A percentile compares a stretch with the other conserved stretches of the same genome.
These are phyloP conservation scores for Acipenser transmontanus DNA, from an alignment of 2,797 vertebrate genomes.

Conservation along the genomic window DNA sequence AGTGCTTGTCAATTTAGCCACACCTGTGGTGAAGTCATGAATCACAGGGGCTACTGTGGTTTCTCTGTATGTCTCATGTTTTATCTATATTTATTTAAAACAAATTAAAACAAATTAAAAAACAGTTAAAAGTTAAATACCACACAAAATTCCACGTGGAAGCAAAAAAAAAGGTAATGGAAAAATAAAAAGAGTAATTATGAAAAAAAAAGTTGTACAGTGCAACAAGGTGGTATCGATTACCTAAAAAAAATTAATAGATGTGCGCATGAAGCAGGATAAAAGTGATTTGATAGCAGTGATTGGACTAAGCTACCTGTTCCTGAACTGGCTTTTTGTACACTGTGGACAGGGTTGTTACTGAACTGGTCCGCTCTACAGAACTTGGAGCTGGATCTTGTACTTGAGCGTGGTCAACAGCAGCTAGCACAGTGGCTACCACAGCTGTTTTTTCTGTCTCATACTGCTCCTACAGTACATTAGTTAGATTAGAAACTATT, in stretches of 20 bases:
- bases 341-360: slow-evolving; percentile 58
- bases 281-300: slow-evolving; percentile 13
- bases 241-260: slow-evolving; percentile 1
- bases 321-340: slow-evolving; percentile 61
- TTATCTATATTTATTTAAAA: slow-evolving; percentile 17
- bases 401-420: slow-evolving; percentile 46
- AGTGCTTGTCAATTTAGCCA: slow-evolving; percentile 15
- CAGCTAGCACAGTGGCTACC: slow-evolving; percentile 46
- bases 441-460: slow-evolving; percentile 35
- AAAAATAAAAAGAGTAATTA: slow-evolving; percentile 12
- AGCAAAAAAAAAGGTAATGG: slow-evolving; percentile 2
- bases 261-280: slow-evolving; percentile 13
- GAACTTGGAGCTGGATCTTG: slow-evolving; percentile 48
- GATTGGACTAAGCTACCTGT: slow-evolving; percentile 54
- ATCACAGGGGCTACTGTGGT: slow-evolving; percentile 12
- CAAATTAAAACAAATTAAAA: slow-evolving; percentile 3
- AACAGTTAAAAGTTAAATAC: not conserved
- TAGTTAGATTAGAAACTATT: slow-evolving; percentile 25
- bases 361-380: slow-evolving; percentile 62
- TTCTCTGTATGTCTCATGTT: slow-evolving; percentile 20
- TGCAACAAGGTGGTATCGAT: not conserved
- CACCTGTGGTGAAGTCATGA: slow-evolving; percentile 19
- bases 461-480: slow-evolving; percentile 36
- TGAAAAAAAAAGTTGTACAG: not conserved
- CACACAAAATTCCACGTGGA: not conserved